phyloP scores from a whole-genome alignment of 2,113 vertebrate genomes.

The Sphaerodactylus townsendi region DNA sequence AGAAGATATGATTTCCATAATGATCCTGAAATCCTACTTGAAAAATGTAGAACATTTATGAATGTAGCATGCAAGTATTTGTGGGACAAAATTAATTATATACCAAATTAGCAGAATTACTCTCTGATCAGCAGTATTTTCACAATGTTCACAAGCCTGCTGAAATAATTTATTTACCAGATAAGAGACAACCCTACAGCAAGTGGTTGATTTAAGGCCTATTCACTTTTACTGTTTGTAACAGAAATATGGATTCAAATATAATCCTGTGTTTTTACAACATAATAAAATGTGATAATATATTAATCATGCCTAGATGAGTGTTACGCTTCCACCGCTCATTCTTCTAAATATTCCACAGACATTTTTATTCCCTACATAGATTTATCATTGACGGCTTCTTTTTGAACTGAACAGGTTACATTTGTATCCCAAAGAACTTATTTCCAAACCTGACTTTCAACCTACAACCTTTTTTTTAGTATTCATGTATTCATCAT shows the following conservation, averaged over 20 bases:
- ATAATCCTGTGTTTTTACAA: slow-evolving; percentile 25
- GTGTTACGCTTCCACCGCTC: slow-evolving; percentile 13
- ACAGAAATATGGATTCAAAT: slow-evolving; percentile 8
- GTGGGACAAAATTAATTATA: not conserved
- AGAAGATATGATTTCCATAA: not conserved
- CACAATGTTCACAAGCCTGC: slow-evolving; percentile 1
- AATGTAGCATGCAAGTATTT: not conserved
- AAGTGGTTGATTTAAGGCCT: not conserved
- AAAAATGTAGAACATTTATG: not conserved
- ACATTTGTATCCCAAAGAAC: slow-evolving; percentile 36
- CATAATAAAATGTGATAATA: slow-evolving; percentile 39
- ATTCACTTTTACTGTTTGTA: slow-evolving; percentile 26
- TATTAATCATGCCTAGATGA: slow-evolving; percentile 3
- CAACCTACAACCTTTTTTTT: slow-evolving; percentile 20
- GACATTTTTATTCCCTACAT: slow-evolving; percentile 8
- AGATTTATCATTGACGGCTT: not conserved
- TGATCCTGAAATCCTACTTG: not conserved
- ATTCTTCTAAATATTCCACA: slow-evolving; percentile 25
- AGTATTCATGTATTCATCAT: slow-evolving; percentile 34
- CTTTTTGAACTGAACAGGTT: not conserved
- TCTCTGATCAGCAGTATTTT: slow-evolving; percentile 2
- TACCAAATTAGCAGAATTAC: not conserved
- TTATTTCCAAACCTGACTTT: slow-evolving; percentile 31
- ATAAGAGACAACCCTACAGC: not conserved
- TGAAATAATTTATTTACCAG: slow-evolving; percentile 17